Evolutionary conservation across 2,797 vertebrate genomes (phyloP).

Genomic region (Serranus cabrilla): DNA sequence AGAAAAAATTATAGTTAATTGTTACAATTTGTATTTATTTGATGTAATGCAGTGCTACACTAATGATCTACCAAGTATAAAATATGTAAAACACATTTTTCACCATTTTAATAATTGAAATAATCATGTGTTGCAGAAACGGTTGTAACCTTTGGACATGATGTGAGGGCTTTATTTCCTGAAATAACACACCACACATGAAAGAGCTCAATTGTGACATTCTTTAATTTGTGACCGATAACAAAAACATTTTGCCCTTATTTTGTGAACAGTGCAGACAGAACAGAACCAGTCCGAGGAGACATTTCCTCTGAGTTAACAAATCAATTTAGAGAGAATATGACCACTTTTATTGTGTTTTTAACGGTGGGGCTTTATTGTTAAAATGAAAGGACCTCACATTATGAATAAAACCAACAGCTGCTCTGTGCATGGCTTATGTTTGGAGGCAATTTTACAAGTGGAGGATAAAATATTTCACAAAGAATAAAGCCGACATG

Average conservation of each 20-base stretch:
- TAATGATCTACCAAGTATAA: no score
- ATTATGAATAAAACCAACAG: constrained; percentile 1
- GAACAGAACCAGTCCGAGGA: constrained; percentile 13
- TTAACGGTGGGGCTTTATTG: no score
- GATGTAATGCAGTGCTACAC: no score
- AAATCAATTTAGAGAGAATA: neutral
- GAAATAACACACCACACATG: constrained; percentile 14
- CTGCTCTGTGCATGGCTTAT: neutral
- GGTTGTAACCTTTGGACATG: neutral
- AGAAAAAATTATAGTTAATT: no score
- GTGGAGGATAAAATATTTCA: neutral
- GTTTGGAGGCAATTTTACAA: neutral
- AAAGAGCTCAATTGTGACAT: constrained; percentile 29
- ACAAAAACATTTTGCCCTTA: constrained; percentile 54
- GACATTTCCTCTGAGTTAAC: constrained; percentile 5
- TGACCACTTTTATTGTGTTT: neutral
- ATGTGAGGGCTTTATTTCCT: neutral
- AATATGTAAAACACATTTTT: no score
- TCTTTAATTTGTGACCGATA: constrained; percentile 61
- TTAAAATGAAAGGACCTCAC: no score
- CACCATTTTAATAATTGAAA: no score
- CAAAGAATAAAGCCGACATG: constrained; percentile 4
- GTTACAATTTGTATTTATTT: no score
- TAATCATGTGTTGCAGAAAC: neutral
- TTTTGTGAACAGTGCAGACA: constrained; percentile 34